Evolutionary conservation across 2,888 invertebrate genomes (phyloP).

Genomic region (Meiosimyza decipiens): DNA sequence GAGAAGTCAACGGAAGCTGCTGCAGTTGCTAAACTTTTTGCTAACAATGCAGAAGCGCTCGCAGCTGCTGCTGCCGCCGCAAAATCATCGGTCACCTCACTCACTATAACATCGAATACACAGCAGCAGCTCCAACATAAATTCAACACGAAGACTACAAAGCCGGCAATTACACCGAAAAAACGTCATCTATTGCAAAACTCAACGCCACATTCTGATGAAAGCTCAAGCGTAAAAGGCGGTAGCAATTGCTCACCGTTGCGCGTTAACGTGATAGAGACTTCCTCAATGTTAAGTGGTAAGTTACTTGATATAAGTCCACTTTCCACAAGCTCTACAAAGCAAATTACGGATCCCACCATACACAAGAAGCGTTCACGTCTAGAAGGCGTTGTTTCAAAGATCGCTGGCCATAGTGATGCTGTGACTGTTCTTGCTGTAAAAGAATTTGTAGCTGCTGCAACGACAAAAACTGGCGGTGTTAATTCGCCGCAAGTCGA

Average conservation of each 20-base stretch:
- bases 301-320: slow-evolving; percentile 60
- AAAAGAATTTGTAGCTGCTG: slow-evolving; percentile 5
- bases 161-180: slow-evolving; percentile 59
- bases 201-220: slow-evolving; percentile 41
- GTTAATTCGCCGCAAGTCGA: slow-evolving; percentile 41
- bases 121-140: slow-evolving; percentile 49
- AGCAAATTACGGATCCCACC: slow-evolving; percentile 43
- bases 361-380: slow-evolving; percentile 71
- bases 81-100: slow-evolving; percentile 54
- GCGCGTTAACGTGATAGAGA: slow-evolving; percentile 55
- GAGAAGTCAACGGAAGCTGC: slow-evolving; percentile 67
- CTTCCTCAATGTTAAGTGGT: slow-evolving; percentile 54
- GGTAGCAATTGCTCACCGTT: slow-evolving; percentile 52
- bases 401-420: slow-evolving; percentile 67
- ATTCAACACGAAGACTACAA: slow-evolving; percentile 49
- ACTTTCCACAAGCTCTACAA: slow-evolving; percentile 49
- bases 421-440: slow-evolving; percentile 33
- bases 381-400: slow-evolving; percentile 73
- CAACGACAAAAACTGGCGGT: slow-evolving; percentile 11
- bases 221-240: slow-evolving; percentile 32
- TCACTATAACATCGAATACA: slow-evolving; percentile 42
- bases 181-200: slow-evolving; percentile 59
- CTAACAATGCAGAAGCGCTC: slow-evolving; percentile 58
- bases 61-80: slow-evolving; percentile 60
- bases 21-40: slow-evolving; percentile 59